These are phyloP conservation scores for Malurus elegans DNA, from an alignment of 2,113 vertebrate species.

Conservation along the genomic window DNA sequence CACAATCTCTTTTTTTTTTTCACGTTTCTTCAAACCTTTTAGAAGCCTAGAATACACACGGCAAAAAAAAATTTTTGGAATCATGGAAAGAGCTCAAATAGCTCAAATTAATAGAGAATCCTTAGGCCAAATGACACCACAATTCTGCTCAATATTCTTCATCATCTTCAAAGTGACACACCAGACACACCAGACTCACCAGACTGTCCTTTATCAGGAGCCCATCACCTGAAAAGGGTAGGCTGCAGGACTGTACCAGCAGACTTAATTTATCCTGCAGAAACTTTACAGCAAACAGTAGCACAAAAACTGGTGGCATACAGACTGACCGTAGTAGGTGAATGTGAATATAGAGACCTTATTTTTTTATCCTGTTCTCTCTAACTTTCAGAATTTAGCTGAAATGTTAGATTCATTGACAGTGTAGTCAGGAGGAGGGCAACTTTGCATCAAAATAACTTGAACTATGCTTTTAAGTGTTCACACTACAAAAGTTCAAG, in stretches of 20 bases:
- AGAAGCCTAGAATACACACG: neutral
- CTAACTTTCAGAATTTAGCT: neutral
- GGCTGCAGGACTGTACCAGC: neutral
- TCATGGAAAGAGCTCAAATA: neutral
- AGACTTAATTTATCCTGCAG: neutral
- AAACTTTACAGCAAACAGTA: neutral
- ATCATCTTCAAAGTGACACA: neutral
- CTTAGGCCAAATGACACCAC: neutral
- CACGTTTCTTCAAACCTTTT: neutral
- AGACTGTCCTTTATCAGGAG: neutral
- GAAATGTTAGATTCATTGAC: neutral
- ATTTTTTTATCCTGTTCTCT: neutral
- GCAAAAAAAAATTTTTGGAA: neutral
- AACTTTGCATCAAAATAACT: conserved; percentile 6
- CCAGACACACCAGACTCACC: neutral
- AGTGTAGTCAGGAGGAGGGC: neutral
- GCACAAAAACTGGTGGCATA: neutral
- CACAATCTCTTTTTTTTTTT: neutral
- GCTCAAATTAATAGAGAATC: neutral
- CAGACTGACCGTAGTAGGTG: neutral
- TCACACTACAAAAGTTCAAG: neutral
- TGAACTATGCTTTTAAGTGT: neutral
- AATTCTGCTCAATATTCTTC: neutral
- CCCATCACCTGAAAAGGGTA: neutral
- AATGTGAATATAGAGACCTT: neutral